Conservation (phyloP, 1,140 invertebrate species). For the Drosophila sturtevanti region DNA sequence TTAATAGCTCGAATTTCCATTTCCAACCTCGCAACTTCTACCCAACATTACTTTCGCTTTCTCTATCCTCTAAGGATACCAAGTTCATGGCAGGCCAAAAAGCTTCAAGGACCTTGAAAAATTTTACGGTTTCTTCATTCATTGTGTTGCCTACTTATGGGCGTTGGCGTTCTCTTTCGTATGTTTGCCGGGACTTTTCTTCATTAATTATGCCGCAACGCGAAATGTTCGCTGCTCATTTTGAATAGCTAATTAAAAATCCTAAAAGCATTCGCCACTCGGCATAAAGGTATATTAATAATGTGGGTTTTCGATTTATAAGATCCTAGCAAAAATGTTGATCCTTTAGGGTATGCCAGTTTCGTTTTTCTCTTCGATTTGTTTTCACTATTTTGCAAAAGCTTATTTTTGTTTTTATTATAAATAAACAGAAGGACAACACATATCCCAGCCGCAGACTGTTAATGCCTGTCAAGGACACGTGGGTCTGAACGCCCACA, state of each 20-base stretch:
- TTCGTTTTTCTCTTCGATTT: constrained; percentile 26
- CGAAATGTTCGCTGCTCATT: constrained; percentile 24
- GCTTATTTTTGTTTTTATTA: constrained; percentile 62
- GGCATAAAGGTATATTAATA: constrained; percentile 56
- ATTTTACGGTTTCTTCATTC: constrained; percentile 6
- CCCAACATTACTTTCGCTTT: constrained; percentile 61
- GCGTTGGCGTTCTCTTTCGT: constrained; percentile 42
- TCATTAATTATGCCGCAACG: constrained; percentile 43
- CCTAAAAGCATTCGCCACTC: constrained; percentile 26
- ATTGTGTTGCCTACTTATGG: constrained; percentile 46
- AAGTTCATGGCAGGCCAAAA: constrained; percentile 70
- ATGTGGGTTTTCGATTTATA: constrained; percentile 28
- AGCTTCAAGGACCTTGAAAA: constrained; percentile 57
- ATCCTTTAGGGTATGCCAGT: constrained; percentile 16
- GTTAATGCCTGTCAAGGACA: constrained; percentile 55
- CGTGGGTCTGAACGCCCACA: not conserved
- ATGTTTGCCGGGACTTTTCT: constrained; percentile 15
- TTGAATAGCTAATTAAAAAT: constrained; percentile 37
- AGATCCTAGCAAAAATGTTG: constrained; percentile 1
- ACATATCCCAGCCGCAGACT: constrained; percentile 61
- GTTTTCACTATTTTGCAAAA: constrained; percentile 15
- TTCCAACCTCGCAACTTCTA: constrained; percentile 7
- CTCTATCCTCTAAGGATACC: constrained; percentile 1
- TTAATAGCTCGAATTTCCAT: constrained; percentile 31
- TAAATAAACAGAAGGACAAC: constrained; percentile 74